Conservation (phyloP, 2,797 vertebrate genomes). For the Carapus acus region DNA sequence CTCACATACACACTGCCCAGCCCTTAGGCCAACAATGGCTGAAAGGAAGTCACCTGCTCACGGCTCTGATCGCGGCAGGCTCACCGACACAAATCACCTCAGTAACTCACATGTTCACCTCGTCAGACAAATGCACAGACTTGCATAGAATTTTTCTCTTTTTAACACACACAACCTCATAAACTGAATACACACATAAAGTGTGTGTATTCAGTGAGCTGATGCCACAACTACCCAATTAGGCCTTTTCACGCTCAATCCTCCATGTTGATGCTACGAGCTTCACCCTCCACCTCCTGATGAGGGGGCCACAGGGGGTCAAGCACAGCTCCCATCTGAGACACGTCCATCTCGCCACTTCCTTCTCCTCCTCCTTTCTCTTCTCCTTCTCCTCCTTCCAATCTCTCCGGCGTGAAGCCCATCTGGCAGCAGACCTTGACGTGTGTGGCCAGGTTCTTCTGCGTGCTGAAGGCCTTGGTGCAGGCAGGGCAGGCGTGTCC, state of each 20-base stretch:
- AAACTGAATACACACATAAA: too few species aligned
- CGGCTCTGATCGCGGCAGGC: too few species aligned
- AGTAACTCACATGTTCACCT: too few species aligned
- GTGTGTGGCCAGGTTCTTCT: slow-evolving; percentile 77
- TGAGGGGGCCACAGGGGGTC: slow-evolving; percentile 54
- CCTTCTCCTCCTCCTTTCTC: slow-evolving; percentile 46
- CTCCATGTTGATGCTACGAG: slow-evolving; percentile 47
- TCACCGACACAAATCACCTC: too few species aligned
- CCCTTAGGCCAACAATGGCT: too few species aligned
- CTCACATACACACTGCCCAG: too few species aligned
- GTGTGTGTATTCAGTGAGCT: too few species aligned
- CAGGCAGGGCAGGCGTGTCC: slow-evolving; percentile 67
- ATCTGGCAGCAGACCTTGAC: slow-evolving; percentile 71
- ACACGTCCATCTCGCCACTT: slow-evolving; percentile 43
- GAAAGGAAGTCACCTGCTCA: slow-evolving; percentile 37
- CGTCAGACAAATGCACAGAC: slow-evolving; percentile 9
- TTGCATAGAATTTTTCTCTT: slow-evolving; percentile 66
- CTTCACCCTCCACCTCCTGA: slow-evolving; percentile 54
- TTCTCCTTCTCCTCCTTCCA: slow-evolving; percentile 41
- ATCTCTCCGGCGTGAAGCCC: slow-evolving; percentile 43
- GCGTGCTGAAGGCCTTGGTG: slow-evolving; percentile 74
- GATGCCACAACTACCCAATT: too few species aligned
- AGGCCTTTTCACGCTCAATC: slow-evolving; percentile 28
- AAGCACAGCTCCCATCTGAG: slow-evolving; percentile 40
- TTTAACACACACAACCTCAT: too few species aligned